These are phyloP conservation scores for Mus spretus DNA, from an alignment of 2,797 vertebrate species.

Conservation along the genomic window DNA sequence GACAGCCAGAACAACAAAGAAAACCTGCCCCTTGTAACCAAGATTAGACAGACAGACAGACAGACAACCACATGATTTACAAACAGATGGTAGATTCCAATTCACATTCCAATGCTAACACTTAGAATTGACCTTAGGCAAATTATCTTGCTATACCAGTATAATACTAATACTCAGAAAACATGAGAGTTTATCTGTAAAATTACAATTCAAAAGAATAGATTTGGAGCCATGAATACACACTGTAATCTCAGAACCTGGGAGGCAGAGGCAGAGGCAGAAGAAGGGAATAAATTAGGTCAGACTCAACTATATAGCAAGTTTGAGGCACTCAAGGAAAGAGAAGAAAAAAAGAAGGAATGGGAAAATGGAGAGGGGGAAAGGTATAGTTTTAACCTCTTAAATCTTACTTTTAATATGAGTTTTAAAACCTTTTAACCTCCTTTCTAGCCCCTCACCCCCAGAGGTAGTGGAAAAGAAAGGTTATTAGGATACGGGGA, in stretches of 20 bases:
- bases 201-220: neutral
- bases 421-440: too few species aligned
- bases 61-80: neutral
- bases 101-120: neutral
- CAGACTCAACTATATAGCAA: neutral
- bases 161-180: neutral
- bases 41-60: neutral
- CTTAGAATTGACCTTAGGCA: neutral
- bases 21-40: neutral
- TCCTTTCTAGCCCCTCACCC: too few species aligned
- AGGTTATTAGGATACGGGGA: too few species aligned
- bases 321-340: neutral
- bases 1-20: neutral
- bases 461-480: too few species aligned
- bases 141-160: neutral
- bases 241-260: neutral
- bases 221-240: neutral
- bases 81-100: neutral
- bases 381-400: neutral
- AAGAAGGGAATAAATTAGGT: neutral
- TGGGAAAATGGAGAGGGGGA: neutral
- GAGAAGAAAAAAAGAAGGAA: neutral
- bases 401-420: too few species aligned
- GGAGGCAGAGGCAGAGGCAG: neutral
- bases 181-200: neutral